These are phyloP conservation scores for Fistularia commersonii DNA, from an alignment of 2,797 vertebrate species.

Conservation along the genomic window DNA sequence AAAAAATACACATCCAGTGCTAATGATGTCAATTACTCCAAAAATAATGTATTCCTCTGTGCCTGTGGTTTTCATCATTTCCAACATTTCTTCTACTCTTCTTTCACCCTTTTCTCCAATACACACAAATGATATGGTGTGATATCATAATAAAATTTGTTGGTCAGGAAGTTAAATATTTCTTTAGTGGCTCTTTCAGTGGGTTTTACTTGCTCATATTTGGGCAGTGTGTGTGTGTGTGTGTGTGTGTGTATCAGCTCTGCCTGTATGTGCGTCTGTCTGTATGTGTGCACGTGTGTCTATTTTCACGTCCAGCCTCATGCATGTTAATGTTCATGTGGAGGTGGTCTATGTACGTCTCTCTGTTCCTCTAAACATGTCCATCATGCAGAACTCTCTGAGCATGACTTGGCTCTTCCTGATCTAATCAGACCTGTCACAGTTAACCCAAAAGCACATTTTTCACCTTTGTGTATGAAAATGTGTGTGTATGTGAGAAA, in stretches of 20 bases:
- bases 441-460: slow-evolving; percentile 71
- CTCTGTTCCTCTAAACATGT: slow-evolving; percentile 67
- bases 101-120: background rate
- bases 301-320: slow-evolving; percentile 57
- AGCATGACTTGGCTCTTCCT: slow-evolving; percentile 80
- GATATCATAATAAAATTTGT: slow-evolving; percentile 33
- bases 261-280: slow-evolving; percentile 10
- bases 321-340: slow-evolving; percentile 76
- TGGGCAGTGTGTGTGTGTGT: background rate
- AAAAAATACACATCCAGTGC: too few species aligned
- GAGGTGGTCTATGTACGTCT: slow-evolving; percentile 26
- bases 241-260: slow-evolving; percentile 2
- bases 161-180: slow-evolving; percentile 49
- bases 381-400: slow-evolving; percentile 56
- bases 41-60: too few species aligned
- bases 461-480: slow-evolving; percentile 55
- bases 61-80: background rate
- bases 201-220: slow-evolving; percentile 24
- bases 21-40: too few species aligned
- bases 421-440: slow-evolving; percentile 73
- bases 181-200: slow-evolving; percentile 28
- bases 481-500: slow-evolving; percentile 14
- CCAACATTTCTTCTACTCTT: too few species aligned
- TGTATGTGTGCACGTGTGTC: slow-evolving; percentile 23
- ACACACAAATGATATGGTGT: slow-evolving; percentile 14